Evolutionary conservation across 1,140 invertebrate genomes (phyloP), one percentile per base, ranked within the genome.

Genomic region (Paramacrobiotus metropolitanus): DNA sequence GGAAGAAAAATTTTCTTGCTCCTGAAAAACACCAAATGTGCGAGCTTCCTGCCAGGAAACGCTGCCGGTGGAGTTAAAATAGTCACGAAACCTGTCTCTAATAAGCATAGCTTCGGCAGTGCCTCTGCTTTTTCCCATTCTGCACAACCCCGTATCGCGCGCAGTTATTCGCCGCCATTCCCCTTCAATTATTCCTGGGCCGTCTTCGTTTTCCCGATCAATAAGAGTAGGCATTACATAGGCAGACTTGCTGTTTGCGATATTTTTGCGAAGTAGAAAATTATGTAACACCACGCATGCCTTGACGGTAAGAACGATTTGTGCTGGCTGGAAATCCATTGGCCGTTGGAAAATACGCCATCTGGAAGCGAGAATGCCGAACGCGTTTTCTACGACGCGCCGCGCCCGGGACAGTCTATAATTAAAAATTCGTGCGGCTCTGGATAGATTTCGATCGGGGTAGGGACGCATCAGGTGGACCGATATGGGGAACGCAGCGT

Each of bases 351-450:
- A 63, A 2, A 69, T 44, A 1, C 65, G 28, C 63, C 60, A 67
- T 2, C 44, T 60, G 3, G 45, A 28, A 2, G 66, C 66, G 28
- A 69, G 48, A 45, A 68, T 68, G 2, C 68, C 66, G 64, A 70
- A 70, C 3, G 64, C 67, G 62, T 70, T 70, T 60, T 70, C 68
- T 29, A 70, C 65, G 30, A 65, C 59, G 21, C 67, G 62, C 31
- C 66, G 61, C 48, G 66, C 66, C 34, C 67, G 65, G 15, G 65
- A 68, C 34, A 67, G 55, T 55, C 68, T 60, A 59, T 69, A 69
- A 59, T 69, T 70, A 60, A 67, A 67, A 30, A 65, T 65, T 44
- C 15, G 65, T 65, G 65, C 48, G 31, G 66, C 64, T 29, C 63
- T 24, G 24, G 31, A 62, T 24, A 66, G 34, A 24, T 31, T 60